Percentiles rank a stretch among this genome's conserved stretches.
These are phyloP conservation scores for Agrotis exclamationis DNA, from an alignment of 2,888 invertebrate genomes.

Conservation along the genomic window DNA sequence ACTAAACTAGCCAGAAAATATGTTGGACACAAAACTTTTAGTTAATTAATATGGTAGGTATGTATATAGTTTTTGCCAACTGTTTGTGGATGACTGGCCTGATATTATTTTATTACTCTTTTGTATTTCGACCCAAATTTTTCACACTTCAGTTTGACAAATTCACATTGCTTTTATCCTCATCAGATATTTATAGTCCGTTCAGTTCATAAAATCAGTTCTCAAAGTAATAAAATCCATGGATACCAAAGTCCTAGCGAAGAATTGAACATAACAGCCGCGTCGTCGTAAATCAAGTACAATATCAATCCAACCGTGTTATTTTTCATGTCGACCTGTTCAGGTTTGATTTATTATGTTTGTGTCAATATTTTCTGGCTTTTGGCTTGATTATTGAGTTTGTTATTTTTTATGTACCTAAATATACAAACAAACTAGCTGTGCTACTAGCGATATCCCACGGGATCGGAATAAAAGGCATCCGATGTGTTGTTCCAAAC, in stretches of 20 bases:
- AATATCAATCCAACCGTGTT: slow-evolving; percentile 3
- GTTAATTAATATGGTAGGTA: no score
- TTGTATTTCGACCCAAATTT: not conserved
- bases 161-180: not conserved
- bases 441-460: no score
- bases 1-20: no score
- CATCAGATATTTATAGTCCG: slow-evolving; percentile 4
- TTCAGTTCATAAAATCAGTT: not conserved
- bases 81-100: no score
- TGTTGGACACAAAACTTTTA: no score
- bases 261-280: not conserved
- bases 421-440: no score
- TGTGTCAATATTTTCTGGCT: slow-evolving; percentile 2
- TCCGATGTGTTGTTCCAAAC: no score
- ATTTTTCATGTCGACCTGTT: slow-evolving; percentile 23
- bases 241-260: not conserved
- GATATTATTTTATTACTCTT: not conserved
- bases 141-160: not conserved
- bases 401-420: slow-evolving; percentile 7
- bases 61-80: no score
- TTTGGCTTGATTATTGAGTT: not conserved
- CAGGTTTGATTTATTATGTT: slow-evolving; percentile 27
- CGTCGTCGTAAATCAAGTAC: slow-evolving; percentile 27
- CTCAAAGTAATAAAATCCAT: not conserved
- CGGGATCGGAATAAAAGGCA: no score